Conservation (phyloP, 2,113 vertebrate species). For the Carlito syrichta region DNA sequence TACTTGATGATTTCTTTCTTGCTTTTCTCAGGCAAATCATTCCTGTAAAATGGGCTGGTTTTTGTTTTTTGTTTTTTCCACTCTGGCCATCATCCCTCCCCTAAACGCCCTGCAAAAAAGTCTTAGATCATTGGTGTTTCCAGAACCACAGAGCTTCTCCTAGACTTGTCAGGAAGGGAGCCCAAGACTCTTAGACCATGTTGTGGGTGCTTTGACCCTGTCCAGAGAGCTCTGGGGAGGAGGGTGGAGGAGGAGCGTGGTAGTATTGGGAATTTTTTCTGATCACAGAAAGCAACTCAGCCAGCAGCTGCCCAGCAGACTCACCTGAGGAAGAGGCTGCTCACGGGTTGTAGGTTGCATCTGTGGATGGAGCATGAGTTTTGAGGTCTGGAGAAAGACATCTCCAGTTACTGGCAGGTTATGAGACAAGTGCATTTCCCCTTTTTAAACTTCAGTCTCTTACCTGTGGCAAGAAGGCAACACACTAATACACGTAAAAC, state of each 20-base stretch:
- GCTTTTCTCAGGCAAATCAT: not conserved
- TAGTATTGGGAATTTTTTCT: not conserved
- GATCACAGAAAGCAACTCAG: not conserved
- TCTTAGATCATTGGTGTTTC: not conserved
- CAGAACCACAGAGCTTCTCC: not conserved
- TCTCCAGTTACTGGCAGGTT: not conserved
- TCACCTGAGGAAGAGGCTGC: not conserved
- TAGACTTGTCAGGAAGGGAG: not conserved
- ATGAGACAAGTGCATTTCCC: not conserved
- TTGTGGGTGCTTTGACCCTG: not conserved
- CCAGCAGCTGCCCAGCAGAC: not conserved
- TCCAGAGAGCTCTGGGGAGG: not conserved
- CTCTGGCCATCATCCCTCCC: not conserved
- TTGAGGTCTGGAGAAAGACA: not conserved
- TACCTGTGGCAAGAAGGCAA: not conserved
- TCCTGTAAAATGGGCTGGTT: not conserved
- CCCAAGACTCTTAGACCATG: not conserved
- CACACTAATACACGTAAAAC: accelerated
- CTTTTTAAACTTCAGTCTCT: not conserved
- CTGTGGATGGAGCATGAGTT: not conserved
- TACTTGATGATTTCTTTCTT: no score
- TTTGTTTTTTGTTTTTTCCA: not conserved
- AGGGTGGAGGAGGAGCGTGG: accelerated
- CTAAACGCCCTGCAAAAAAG: accelerated
- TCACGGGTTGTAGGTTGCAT: not conserved